Evolutionary conservation across 1,140 invertebrate genomes (phyloP).

Genomic region (Lanistes nyassanus): DNA sequence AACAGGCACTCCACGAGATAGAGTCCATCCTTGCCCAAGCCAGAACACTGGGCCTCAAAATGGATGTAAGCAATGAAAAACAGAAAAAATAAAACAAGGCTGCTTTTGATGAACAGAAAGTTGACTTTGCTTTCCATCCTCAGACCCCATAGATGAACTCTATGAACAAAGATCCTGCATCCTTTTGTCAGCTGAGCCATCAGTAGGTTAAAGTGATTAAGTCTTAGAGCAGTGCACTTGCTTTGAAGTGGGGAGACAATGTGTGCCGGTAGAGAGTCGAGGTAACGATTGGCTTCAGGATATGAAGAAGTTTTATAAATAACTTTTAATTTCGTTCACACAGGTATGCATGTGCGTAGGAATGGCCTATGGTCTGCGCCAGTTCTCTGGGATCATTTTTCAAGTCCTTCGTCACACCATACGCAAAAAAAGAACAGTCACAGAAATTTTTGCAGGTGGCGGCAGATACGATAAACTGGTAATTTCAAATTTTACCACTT

Average conservation of each 20-base stretch:
- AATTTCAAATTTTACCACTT: too few relatives aligned
- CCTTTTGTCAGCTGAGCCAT: background rate
- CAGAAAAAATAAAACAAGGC: too few relatives aligned
- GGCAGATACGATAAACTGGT: conserved; percentile 73
- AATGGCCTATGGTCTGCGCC: conserved; percentile 73
- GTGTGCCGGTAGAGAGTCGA: background rate
- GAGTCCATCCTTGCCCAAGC: conserved; percentile 77
- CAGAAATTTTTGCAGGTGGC: conserved; percentile 76
- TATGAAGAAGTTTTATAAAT: background rate
- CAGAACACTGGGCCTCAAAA: conserved; percentile 79
- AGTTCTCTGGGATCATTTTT: conserved; percentile 79
- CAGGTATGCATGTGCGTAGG: conserved; percentile 72
- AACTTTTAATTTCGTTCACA: conserved; percentile 2
- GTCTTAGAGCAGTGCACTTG: too few relatives aligned
- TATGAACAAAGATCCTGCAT: too few relatives aligned
- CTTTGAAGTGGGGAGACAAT: too few relatives aligned
- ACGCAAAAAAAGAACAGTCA: conserved; percentile 69
- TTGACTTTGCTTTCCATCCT: too few relatives aligned
- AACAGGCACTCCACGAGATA: conserved; percentile 78
- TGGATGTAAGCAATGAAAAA: conserved; percentile 66
- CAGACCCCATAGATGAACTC: too few relatives aligned
- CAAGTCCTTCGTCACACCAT: conserved; percentile 76
- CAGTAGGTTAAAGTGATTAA: too few relatives aligned
- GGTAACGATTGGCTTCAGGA: background rate
- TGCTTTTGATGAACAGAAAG: too few relatives aligned